Conservation (phyloP, 2,888 invertebrate species). For the Ormyrus nitidulus region DNA sequence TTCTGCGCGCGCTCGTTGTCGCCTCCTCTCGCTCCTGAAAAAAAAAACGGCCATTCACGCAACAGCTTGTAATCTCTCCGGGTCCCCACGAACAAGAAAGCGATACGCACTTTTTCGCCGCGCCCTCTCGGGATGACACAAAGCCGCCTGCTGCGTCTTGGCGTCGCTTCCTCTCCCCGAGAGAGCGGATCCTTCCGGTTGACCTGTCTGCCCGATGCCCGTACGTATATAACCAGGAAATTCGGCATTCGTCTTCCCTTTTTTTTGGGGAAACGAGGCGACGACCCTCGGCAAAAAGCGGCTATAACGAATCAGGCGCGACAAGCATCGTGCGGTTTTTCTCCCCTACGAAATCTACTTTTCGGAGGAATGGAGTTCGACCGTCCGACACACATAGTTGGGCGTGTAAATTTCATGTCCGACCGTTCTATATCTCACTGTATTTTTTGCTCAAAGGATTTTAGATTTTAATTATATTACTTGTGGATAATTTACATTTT, state of each 20-base stretch:
- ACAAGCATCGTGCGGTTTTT: conserved; percentile 16
- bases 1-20: neutral
- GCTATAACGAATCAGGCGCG: conserved; percentile 20
- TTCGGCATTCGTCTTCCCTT: conserved; percentile 24
- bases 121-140: conserved; percentile 40
- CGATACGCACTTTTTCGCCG: conserved; percentile 48
- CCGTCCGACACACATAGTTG: neutral
- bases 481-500: too few species aligned
- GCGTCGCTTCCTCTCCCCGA: conserved; percentile 23
- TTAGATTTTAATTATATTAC: too few species aligned
- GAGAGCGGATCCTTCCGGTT: conserved; percentile 51
- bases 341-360: neutral
- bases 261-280: neutral
- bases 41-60: conserved; percentile 48
- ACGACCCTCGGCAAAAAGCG: neutral
- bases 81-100: conserved; percentile 23
- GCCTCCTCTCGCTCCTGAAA: conserved; percentile 12
- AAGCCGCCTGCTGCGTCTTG: conserved; percentile 24
- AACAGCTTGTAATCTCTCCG: conserved; percentile 54
- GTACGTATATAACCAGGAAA: neutral
- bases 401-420: neutral
- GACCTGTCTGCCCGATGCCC: conserved; percentile 29
- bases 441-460: too few species aligned
- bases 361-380: too few species aligned
- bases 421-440: too few species aligned